Evolutionary conservation across 2,797 vertebrate species (phyloP).

Genomic region (Heterohyrax brucei): DNA sequence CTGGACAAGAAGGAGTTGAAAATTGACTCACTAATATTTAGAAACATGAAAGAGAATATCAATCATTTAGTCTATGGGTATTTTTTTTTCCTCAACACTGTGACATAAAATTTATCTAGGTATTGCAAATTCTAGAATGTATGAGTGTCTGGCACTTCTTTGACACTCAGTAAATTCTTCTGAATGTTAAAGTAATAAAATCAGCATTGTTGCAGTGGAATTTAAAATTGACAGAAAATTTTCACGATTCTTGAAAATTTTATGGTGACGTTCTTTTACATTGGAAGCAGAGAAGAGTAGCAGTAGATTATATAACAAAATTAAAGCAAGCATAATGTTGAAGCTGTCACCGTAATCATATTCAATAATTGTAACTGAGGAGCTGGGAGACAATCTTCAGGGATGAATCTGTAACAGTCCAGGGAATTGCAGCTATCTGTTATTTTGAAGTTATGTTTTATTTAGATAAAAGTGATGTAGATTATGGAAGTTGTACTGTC

Average conservation of each 20-base stretch:
- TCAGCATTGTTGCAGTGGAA: background rate
- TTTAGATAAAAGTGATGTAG: slow-evolving; percentile 57
- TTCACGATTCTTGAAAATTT: slow-evolving; percentile 51
- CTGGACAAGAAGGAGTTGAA: slow-evolving; percentile 28
- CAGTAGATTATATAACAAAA: slow-evolving; percentile 67
- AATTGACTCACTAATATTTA: background rate
- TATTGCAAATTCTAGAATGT: background rate
- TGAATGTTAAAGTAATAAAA: slow-evolving; percentile 48
- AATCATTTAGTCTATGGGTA: background rate
- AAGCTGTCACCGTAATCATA: slow-evolving; percentile 75
- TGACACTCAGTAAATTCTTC: background rate
- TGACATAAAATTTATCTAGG: background rate
- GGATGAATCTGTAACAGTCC: slow-evolving; percentile 60
- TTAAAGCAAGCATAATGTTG: slow-evolving; percentile 37
- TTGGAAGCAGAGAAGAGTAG: slow-evolving; percentile 27
- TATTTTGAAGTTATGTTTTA: slow-evolving; percentile 62
- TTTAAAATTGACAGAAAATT: slow-evolving; percentile 33
- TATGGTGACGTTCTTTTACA: slow-evolving; percentile 49
- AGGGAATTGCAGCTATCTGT: slow-evolving; percentile 40
- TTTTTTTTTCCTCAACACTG: background rate
- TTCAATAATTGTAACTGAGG: slow-evolving; percentile 78
- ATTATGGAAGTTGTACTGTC: slow-evolving; percentile 24
- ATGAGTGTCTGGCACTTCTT: background rate
- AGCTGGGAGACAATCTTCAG: slow-evolving; percentile 66
- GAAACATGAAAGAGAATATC: slow-evolving; percentile 11